phyloP scores from a whole-genome alignment of 2,113 vertebrate species.

The Romanogobio albipinnatus region DNA sequence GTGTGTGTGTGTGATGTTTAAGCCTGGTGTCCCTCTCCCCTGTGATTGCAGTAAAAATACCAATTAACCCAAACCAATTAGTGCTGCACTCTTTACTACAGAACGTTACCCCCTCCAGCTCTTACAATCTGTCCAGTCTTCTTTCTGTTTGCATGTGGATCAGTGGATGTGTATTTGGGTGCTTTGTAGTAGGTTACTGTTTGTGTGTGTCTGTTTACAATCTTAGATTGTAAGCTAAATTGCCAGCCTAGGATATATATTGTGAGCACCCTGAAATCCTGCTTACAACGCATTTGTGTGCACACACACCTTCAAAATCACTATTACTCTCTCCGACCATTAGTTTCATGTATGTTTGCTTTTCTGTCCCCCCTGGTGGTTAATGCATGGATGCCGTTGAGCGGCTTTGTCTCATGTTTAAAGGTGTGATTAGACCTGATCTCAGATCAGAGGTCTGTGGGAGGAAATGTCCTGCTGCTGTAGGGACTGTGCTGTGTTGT shows the following conservation, averaged over 20 bases:
- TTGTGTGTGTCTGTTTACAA: constrained; percentile 48
- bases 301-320: background rate
- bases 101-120: constrained; percentile 70
- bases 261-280: constrained; percentile 58
- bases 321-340: constrained; percentile 39
- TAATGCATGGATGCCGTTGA: constrained; percentile 73
- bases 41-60: constrained; percentile 80
- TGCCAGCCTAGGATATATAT: constrained; percentile 68
- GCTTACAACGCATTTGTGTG: constrained; percentile 35
- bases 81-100: constrained; percentile 71
- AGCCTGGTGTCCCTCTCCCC: constrained; percentile 72
- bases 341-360: constrained; percentile 75
- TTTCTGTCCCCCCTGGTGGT: constrained; percentile 68
- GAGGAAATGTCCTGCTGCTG: constrained; percentile 87
- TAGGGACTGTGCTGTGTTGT: constrained; percentile 85
- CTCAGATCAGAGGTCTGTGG: constrained; percentile 83
- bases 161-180: constrained; percentile 34
- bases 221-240: constrained; percentile 71
- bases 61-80: constrained; percentile 84
- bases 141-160: constrained; percentile 19
- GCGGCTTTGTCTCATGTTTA: constrained; percentile 65
- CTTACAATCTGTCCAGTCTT: constrained; percentile 71
- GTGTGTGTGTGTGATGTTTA: constrained; percentile 63
- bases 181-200: constrained; percentile 12
- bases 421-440: constrained; percentile 85